Base-by-base conservation (phyloP, 23 tunicate species). In the Aplidium turbinatum region DNA sequence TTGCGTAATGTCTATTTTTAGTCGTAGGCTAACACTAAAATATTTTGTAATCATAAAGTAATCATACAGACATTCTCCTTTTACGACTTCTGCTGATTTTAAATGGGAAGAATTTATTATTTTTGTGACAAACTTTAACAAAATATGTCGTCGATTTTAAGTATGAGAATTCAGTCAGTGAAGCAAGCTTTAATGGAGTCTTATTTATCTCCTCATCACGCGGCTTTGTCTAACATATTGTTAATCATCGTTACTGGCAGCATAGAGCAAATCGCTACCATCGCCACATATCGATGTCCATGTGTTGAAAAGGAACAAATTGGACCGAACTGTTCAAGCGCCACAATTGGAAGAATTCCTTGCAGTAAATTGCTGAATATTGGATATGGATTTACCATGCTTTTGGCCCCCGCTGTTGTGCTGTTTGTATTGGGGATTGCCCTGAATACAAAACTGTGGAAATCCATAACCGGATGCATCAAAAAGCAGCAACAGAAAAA, bases 371-470 rank as follows among this genome's bases (percentile, higher is more conserved):
- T 27, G 27, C 42, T 61, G 20, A 76, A 76, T 61, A 34, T 61
- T 27, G 58, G 36, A 26, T 76, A 76, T 27, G 82, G 82, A 2
- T 4, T 83, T 68, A 31, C 76, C 2, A 67, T 64, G 25, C 56
- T 83, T 4, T 23, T 67, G 3, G 76, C 76, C 5, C 89, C 89
- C 1, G 81, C 81, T 7, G 31, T 83, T 24, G 69, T 35, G 1
- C 58, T 83, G 19, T 83, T 83, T 40, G 48, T 75, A 1, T 40
- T 83, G 7, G 72, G 73, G 6, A 33, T 68, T 21, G 57, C 68
- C 2, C 55, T 80, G 1, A 75, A 66, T 40, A 76, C 81, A 35
- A 75, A 60, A 33, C 33, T 83, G 20, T 83, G 89, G 89, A 83
- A 83, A 55, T 22, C 67, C n/a, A 30, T 55, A 7, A 83, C 89